These are phyloP conservation scores for Enteromius radiatus DNA, from an alignment of 2,797 vertebrate species.

Conservation along the genomic window DNA sequence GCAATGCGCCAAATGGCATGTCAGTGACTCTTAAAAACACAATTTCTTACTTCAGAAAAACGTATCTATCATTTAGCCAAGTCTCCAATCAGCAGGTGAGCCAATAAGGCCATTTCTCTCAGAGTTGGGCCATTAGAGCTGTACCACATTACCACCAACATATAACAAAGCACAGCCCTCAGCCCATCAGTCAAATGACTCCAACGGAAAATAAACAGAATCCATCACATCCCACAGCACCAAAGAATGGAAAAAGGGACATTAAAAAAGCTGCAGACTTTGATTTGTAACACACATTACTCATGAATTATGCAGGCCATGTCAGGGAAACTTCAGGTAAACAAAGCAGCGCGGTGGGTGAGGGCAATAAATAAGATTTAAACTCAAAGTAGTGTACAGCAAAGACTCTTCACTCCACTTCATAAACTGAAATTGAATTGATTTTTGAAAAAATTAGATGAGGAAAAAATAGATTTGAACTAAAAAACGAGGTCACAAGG, in stretches of 20 bases:
- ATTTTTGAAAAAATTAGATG: conserved; percentile 18
- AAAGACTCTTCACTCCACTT: conserved; percentile 1
- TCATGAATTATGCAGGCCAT: conserved; percentile 65
- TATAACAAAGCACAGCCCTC: conserved; percentile 54
- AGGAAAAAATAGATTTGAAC: not conserved
- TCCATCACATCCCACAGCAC: conserved; percentile 67
- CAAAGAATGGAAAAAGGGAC: conserved; percentile 64
- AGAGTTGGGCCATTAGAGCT: conserved; percentile 35
- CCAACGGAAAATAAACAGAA: conserved; percentile 70
- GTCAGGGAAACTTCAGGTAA: conserved; percentile 21
- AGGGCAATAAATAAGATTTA: conserved; percentile 25
- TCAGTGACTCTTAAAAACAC: not conserved
- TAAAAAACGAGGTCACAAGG: conserved; percentile 22
- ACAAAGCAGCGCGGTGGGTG: not conserved
- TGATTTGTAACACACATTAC: conserved; percentile 63
- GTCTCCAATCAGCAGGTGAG: conserved; percentile 32
- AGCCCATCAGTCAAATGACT: conserved; percentile 69
- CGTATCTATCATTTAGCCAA: conserved; percentile 4
- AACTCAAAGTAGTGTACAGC: conserved; percentile 12
- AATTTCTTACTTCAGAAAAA: not conserved
- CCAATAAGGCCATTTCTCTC: conserved; percentile 35
- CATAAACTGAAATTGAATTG: conserved; percentile 1
- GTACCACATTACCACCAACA: conserved; percentile 43
- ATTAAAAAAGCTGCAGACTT: conserved; percentile 62
- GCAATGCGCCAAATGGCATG: not conserved